Evolutionary conservation across 37 sponge, comb jelly and placozoan genomes (phyloP).

Genomic region (Lycopodina hypogea): DNA sequence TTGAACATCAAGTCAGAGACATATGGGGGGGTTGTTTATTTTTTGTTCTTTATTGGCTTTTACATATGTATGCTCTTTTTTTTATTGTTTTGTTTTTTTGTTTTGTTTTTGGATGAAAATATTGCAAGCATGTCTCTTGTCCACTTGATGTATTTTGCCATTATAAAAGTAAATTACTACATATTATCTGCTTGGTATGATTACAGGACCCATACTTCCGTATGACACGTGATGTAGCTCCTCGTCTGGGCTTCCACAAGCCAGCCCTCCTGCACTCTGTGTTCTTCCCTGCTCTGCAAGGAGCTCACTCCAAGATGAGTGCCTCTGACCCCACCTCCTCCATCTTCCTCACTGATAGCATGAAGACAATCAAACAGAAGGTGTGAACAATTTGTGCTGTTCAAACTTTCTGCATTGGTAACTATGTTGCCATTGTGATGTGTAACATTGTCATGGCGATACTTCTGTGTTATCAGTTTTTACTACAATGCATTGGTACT

Average conservation of each 20-base stretch:
- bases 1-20: too few relatives aligned
- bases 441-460: neutral
- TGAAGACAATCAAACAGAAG: slow-evolving; percentile 89
- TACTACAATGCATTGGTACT: too few relatives aligned
- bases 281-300: slow-evolving; percentile 98
- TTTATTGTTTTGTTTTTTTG: too few relatives aligned
- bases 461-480: too few relatives aligned
- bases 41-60: neutral
- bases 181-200: too few relatives aligned
- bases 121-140: too few relatives aligned
- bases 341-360: slow-evolving; percentile 91
- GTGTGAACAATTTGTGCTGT: slow-evolving; percentile 37
- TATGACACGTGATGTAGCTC: slow-evolving; percentile 99
- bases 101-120: too few relatives aligned
- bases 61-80: neutral
- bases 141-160: too few relatives aligned
- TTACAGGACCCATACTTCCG: slow-evolving; percentile 97
- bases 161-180: too few relatives aligned
- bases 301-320: slow-evolving; percentile 97
- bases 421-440: neutral
- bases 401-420: too few relatives aligned
- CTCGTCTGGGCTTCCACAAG: slow-evolving; percentile 90
- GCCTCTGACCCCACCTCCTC: slow-evolving; percentile 92
- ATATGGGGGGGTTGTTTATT: too few relatives aligned
- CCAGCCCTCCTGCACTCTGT: slow-evolving; percentile 95